Conservation (phyloP, 2,113 vertebrate species). For the Salvator merianae region DNA sequence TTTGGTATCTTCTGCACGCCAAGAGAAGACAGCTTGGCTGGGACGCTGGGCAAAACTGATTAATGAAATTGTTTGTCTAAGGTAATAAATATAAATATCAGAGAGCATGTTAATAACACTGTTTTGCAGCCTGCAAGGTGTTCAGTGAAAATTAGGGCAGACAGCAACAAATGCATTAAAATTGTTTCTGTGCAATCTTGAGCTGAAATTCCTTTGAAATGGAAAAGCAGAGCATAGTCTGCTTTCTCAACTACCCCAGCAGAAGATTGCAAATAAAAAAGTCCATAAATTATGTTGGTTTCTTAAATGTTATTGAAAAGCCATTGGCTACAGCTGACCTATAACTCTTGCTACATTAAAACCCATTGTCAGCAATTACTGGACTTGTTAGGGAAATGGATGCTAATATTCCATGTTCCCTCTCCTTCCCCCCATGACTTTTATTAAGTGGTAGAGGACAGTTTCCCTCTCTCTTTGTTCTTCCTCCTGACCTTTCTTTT, state of each 20-base stretch:
- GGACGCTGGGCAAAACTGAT: constrained; percentile 38
- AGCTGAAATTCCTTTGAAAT: constrained; percentile 1
- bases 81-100: constrained; percentile 44
- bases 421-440: no score
- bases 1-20: constrained; percentile 29
- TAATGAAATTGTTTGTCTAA: constrained; percentile 47
- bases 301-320: neutral
- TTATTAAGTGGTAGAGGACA: neutral
- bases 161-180: constrained; percentile 29
- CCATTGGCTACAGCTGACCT: neutral
- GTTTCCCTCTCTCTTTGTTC: neutral
- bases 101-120: constrained; percentile 31
- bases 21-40: constrained; percentile 28
- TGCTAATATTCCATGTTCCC: neutral
- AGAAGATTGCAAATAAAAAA: neutral
- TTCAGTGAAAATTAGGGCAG: constrained; percentile 40
- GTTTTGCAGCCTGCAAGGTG: neutral
- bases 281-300: neutral
- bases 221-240: neutral
- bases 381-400: neutral
- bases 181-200: constrained; percentile 8
- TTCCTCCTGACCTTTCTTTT: neutral
- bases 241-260: neutral
- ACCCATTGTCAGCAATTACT: neutral
- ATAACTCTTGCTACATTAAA: neutral